Percentiles rank a stretch among this genome's conserved stretches.
Evolutionary conservation across 1,140 invertebrate species (phyloP).

Genomic region (Drosophila ficusphila): DNA sequence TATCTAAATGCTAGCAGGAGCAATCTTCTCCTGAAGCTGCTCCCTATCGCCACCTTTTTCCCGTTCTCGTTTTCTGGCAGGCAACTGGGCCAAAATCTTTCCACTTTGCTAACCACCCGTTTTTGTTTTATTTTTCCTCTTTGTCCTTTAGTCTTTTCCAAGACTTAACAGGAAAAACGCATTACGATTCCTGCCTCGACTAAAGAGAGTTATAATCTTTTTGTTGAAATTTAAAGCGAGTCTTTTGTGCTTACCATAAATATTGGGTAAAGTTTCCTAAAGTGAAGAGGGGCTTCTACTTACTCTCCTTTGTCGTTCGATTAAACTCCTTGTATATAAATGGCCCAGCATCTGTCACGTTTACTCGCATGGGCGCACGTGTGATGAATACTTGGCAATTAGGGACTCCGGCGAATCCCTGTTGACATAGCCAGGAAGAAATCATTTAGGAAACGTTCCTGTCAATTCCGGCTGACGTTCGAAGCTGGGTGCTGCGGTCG

Average conservation of each 20-base stretch:
- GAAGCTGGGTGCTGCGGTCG: background rate
- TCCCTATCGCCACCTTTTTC: conserved; percentile 7
- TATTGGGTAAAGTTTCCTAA: conserved; percentile 9
- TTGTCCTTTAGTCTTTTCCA: conserved; percentile 28
- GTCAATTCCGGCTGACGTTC: conserved; percentile 57
- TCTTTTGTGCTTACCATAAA: conserved; percentile 7
- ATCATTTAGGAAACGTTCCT: conserved; percentile 70
- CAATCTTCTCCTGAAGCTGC: conserved; percentile 30
- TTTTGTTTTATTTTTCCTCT: conserved; percentile 14
- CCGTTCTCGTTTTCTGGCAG: conserved; percentile 18
- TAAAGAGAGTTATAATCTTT: conserved; percentile 35
- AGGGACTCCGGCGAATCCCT: conserved; percentile 48
- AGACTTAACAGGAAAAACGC: conserved; percentile 54
- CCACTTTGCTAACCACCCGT: conserved; percentile 17
- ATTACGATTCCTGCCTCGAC: conserved; percentile 35
- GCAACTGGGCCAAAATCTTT: conserved; percentile 47
- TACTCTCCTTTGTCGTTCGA: conserved; percentile 37
- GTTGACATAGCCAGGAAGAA: conserved; percentile 73
- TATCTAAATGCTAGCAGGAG: conserved; percentile 42
- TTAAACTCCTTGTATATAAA: conserved; percentile 46
- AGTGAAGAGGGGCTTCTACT: background rate
- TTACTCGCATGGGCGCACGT: conserved; percentile 72
- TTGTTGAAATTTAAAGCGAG: conserved; percentile 33
- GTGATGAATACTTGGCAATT: conserved; percentile 79
- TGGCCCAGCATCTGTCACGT: conserved; percentile 69